Evolutionary conservation across 2,797 vertebrate genomes (phyloP), one percentile per base, ranked within the genome.

Genomic region (Pipistrellus nathusii): DNA sequence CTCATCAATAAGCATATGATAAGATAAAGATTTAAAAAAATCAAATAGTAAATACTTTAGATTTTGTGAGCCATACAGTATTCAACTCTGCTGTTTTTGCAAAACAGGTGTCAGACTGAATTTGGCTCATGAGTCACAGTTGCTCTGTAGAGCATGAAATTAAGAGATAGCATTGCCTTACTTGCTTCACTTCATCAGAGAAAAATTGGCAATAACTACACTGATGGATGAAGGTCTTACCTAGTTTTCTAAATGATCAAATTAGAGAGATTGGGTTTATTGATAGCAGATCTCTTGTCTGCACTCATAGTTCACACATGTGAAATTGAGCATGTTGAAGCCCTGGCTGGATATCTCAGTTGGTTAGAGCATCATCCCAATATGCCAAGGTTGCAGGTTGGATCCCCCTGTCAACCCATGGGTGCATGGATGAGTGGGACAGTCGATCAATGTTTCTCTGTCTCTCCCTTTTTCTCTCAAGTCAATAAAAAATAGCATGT

Each of bases 231-330:
- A 92, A 77, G 20, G 17, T 88, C 91, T 88, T 93, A 87, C 41
- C 48, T 71, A 77, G 82, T 77, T 91, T 95, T 86, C 55, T 82
- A 91, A 53, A 68, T 88, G 77, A 80, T 72, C 35, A 80, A 85
- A 71, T 90, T 93, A 75, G 85, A 85, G 51, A 93, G 64, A 81
- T 66, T 89, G 81, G n/a, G 66, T 15, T 96, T 94, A 90, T 72
- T 96, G 93, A 93, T 93, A 93, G 76, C 81, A 95, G 91, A 94
- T 81, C 81, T 92, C 30, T 73, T 78, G 86, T 51, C 68, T 92
- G 27, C 35, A 32, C 30, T 94, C 94, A 93, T 88, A 93, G 82
- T 84, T 77, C 17, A 83, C 69, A 21, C 85, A 81, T 96, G 44
- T 17, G 21, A 64, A 93, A 46, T 72, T 72, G 25, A 96, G 15